Evolutionary conservation across 2,113 vertebrate species (phyloP), one percentile per base, ranked within the genome.

Genomic region (Limnothrissa miodon): DNA sequence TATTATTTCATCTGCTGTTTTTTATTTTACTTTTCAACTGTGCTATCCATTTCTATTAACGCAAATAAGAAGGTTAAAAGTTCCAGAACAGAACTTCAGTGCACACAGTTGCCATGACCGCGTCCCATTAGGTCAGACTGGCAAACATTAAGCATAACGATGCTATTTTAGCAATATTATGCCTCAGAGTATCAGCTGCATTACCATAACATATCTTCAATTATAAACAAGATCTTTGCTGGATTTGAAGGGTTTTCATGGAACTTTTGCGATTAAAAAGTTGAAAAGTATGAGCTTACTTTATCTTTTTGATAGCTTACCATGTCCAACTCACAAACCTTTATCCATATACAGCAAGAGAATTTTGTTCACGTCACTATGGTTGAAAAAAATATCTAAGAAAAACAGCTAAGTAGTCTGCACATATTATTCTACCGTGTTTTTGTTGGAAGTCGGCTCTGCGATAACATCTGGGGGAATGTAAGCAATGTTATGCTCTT

Each of bases 401-500:
- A 81, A 82, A 59, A 79, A 80, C 83, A 81, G 42, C 83, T 11
- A 29, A 8, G 21, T 80, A 15, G 48, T 29, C 79, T 23, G 29
- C 53, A 29, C 21, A 56, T 85, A 79, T 23, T 23, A 44, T 78
- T 78, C 29, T 17, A 51, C 33, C 45, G 5, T 74, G 81, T 86
- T 23, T 78, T 78, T 85, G 48, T 80, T 83, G 78, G 80, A 81
- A 45, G 82, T 53, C 78, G 36, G 39, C 39, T 46, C 62, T 5
- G 1, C 36, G 85, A 88, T 88, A 74, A 84, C 70, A 84, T 42
- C 1, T 4, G 80, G 44, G 80, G 82, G 87, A 87, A 87, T 21
- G 82, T 84, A 83, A 78, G 84, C 87, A 87, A 87, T 87, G 80
- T 70, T 33, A 4, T 45, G 59, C 59, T 29, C 44, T 82, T 15